Evolutionary conservation across 2,113 vertebrate genomes (phyloP).

Genomic region (Oncorhynchus nerka): DNA sequence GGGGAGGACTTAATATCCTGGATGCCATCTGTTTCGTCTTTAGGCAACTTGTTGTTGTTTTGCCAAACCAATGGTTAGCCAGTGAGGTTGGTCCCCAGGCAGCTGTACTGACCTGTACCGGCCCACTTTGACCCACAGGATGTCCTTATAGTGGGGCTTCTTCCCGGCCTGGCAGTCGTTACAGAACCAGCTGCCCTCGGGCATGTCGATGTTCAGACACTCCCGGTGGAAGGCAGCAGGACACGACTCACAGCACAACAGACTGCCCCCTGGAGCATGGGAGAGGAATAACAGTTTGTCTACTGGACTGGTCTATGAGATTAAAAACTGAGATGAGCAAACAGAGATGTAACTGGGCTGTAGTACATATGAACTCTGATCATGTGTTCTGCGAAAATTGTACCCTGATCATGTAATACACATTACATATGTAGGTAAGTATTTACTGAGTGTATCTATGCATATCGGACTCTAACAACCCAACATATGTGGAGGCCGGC

Average conservation of each 20-base stretch:
- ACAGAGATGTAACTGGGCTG: no score
- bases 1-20: no score
- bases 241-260: slow-evolving; percentile 97
- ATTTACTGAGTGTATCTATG: not conserved
- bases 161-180: slow-evolving; percentile 97
- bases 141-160: slow-evolving; percentile 93
- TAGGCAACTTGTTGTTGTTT: no score
- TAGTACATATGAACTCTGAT: no score
- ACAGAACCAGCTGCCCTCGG: slow-evolving; percentile 97
- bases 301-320: no score
- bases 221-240: slow-evolving; percentile 96
- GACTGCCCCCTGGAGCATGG: slow-evolving; percentile 85
- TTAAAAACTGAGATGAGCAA: no score
- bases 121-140: slow-evolving; percentile 98
- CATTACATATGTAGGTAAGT: no score
- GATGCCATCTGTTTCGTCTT: no score
- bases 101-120: slow-evolving; percentile 86
- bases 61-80: no score
- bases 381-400: no score
- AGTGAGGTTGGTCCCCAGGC: no score
- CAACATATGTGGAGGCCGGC: not conserved
- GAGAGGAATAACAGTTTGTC: not conserved
- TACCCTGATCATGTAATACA: no score
- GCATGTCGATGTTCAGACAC: slow-evolving; percentile 98
- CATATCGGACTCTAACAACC: not conserved